Evolutionary conservation across 30 jellyfish, hydroid and myxozoan species (phyloP), one percentile per base, ranked within the genome.

Genomic region (Rhopilema esculentum): DNA sequence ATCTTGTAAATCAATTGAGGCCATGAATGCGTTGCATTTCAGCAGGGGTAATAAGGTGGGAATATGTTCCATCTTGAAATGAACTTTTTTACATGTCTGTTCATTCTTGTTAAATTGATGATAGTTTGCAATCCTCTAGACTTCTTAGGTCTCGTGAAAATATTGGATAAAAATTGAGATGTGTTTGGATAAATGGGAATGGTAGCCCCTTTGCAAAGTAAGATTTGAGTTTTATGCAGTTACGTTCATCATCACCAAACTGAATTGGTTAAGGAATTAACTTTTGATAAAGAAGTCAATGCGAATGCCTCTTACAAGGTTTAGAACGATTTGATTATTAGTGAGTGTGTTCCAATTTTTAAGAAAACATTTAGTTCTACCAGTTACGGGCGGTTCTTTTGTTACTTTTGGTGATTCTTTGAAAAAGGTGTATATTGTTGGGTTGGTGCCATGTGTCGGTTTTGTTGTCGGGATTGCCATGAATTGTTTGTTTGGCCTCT

Each of bases 401-500:
- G 1, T 67, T 1, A 8, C 77, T 8, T 67, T 22, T 67, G 49
- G 40, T 7, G 6, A 8, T 67, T 15, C 18, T 21, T 67, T 21
- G 26, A 24, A n/a, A 16, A 26, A 67, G 24, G 7, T 67, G 31
- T 12, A 12, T 1, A 51, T 1, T 8, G 40, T 1, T 20, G 77
- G 7, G 26, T 20, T n/a, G n/a, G n/a, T n/a, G n/a, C n/a, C 4
- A 23, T 23, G 21, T 20, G 77, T 8, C 49, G 77, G 31, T 20
- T 67, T 26, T 4, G 77, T 51, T 16, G 31, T 1, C 77, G 77
- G 40, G 77, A 67, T 67, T 67, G 26, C 48, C 77, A 67, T 20
- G 77, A 21, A 67, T 67, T 67, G 49, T 67, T 67, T 4, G 77
- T 67, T n/a, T 67, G 77, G 77, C 77, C 40, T 67, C 48, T 21